A percentile compares a stretch with the other conserved stretches of the same genome.
These are phyloP conservation scores for Drosophila baimaii DNA, from an alignment of 1,140 invertebrate genomes.

Conservation along the genomic window DNA sequence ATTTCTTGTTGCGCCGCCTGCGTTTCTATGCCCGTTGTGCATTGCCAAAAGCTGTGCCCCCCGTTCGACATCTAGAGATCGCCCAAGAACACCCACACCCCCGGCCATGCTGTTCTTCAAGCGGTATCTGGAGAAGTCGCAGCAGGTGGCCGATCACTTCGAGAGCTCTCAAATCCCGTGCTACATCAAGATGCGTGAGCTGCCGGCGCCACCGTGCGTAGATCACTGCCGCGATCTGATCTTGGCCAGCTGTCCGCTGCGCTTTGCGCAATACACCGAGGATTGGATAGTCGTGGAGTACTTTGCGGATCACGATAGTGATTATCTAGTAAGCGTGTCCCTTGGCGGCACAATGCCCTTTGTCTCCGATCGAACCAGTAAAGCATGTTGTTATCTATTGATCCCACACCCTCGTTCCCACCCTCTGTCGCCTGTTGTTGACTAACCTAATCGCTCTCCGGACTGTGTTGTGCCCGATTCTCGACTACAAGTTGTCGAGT, in stretches of 20 bases:
- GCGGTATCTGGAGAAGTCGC: slow-evolving; percentile 78
- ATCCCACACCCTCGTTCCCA: not conserved
- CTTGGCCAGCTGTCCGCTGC: slow-evolving; percentile 57
- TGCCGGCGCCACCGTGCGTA: slow-evolving; percentile 54
- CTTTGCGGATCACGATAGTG: slow-evolving; percentile 77
- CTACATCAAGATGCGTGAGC: slow-evolving; percentile 76
- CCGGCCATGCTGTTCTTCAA: slow-evolving; percentile 75
- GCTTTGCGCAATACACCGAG: slow-evolving; percentile 63
- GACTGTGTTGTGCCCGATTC: slow-evolving; percentile 7
- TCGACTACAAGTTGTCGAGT: slow-evolving; percentile 35
- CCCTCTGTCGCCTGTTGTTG: slow-evolving; percentile 2
- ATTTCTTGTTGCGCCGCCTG: slow-evolving; percentile 14
- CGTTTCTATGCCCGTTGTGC: slow-evolving; percentile 22
- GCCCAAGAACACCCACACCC: not conserved
- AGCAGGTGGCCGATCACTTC: slow-evolving; percentile 71
- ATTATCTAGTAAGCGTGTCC: slow-evolving; percentile 71
- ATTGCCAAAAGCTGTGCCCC: slow-evolving; percentile 21
- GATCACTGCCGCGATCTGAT: slow-evolving; percentile 71
- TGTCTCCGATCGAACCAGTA: slow-evolving; percentile 5
- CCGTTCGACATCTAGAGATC: slow-evolving; percentile 1
- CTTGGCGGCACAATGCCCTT: too few relatives aligned
- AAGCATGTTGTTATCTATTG: slow-evolving; percentile 27
- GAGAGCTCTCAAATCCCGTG: slow-evolving; percentile 70
- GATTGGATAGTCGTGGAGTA: slow-evolving; percentile 81
- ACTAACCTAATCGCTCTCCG: slow-evolving; percentile 27